Percentiles rank a stretch among this genome's conserved stretches.
Evolutionary conservation across 2,888 invertebrate genomes (phyloP).

Genomic region (Chymomyza procnemis): DNA sequence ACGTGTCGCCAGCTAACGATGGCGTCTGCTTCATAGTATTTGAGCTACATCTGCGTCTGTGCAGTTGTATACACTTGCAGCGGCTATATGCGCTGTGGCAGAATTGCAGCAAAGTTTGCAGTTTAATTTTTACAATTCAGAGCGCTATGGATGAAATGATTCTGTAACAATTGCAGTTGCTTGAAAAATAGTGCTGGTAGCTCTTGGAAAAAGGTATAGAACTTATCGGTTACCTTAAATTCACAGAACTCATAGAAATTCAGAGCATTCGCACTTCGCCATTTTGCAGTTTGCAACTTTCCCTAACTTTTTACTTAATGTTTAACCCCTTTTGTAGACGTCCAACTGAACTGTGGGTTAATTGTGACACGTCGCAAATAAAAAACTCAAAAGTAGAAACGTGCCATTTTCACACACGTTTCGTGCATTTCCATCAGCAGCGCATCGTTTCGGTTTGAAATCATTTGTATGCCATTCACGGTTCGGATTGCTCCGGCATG

Average conservation of each 20-base stretch:
- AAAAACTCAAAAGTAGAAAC: slow-evolving; percentile 67
- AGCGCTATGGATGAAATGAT: too few relatives aligned
- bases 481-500: not conserved
- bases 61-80: not conserved
- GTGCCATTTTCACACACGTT: slow-evolving; percentile 75
- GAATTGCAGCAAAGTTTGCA: too few relatives aligned
- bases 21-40: slow-evolving; percentile 47
- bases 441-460: slow-evolving; percentile 17
- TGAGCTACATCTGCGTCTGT: not conserved
- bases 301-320: not conserved
- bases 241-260: too few relatives aligned
- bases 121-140: too few relatives aligned
- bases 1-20: slow-evolving; percentile 56
- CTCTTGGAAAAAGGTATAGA: too few relatives aligned
- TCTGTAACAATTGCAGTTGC: too few relatives aligned
- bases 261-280: not conserved
- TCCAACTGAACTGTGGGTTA: slow-evolving; percentile 26
- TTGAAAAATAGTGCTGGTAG: too few relatives aligned
- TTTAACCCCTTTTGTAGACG: slow-evolving; percentile 19
- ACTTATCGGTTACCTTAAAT: too few relatives aligned
- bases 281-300: not conserved
- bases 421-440: slow-evolving; percentile 27
- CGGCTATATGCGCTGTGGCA: not conserved
- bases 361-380: slow-evolving; percentile 67
- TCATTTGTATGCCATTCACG: slow-evolving; percentile 41